These are phyloP conservation scores for Microchrysa polita DNA, from an alignment of 2,888 invertebrate species.

Conservation along the genomic window DNA sequence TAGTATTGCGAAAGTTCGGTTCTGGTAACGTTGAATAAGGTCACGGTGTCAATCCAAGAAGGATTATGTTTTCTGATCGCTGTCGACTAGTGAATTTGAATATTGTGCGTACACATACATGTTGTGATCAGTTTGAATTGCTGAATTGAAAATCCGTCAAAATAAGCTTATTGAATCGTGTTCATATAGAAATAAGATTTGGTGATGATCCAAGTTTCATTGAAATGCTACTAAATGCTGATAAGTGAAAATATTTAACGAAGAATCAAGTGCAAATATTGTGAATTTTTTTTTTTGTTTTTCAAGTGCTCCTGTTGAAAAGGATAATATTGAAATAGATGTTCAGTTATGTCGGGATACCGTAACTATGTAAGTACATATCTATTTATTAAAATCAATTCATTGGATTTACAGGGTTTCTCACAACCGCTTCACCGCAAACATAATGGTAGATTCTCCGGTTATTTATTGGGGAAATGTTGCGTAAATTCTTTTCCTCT, in stretches of 20 bases:
- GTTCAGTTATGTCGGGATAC: constrained; percentile 47
- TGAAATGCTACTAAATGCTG: neutral
- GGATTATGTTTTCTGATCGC: neutral
- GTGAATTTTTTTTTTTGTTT: neutral
- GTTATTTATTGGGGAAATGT: too few relatives aligned
- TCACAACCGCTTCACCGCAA: too few relatives aligned
- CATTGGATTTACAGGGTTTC: too few relatives aligned
- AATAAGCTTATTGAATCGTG: constrained; percentile 1
- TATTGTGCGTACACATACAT: constrained; percentile 9
- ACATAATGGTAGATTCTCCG: too few relatives aligned
- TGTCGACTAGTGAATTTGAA: neutral
- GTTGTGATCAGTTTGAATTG: constrained; percentile 5
- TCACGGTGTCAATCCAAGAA: neutral
- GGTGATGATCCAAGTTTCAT: constrained; percentile 12
- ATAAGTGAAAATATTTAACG: neutral
- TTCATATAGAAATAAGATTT: constrained; percentile 16
- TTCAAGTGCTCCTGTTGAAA: neutral
- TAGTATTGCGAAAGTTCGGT: constrained; percentile 18
- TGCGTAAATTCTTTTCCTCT: too few relatives aligned
- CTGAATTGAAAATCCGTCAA: constrained; percentile 10
- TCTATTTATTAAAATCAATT: too few relatives aligned
- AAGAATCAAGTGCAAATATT: neutral
- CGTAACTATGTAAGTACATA: constrained; percentile 50
- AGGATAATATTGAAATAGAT: neutral
- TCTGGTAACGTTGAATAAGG: constrained; percentile 10